Evolutionary conservation across 2,797 vertebrate species (phyloP), one percentile per base, ranked within the genome.

Genomic region (Momotus momota): DNA sequence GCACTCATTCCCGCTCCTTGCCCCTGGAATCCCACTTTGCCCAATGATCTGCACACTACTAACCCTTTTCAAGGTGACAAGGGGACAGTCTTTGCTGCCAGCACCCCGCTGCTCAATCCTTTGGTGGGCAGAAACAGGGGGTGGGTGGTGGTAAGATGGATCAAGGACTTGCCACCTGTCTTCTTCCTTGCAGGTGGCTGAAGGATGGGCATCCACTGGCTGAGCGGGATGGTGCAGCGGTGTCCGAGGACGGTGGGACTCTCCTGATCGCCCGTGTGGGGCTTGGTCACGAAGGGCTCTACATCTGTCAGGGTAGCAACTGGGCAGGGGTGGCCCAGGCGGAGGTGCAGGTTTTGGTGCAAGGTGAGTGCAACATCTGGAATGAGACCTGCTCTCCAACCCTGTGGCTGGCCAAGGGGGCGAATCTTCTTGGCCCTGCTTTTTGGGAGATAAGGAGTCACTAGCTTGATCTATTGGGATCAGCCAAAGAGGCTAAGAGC

Each of bases 281-380:
- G 61, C 80, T 80, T 7, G 38, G 9, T 5, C 97, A 98, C 0
- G 64, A 86, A 0, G 98, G 98, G 35, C 96, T 96, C 81, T 98
- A 98, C 0, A 1, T 87, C 74, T 98, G 98, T 79, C 97, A 97
- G 87, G 98, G 97, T 67, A 97, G 96, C 69, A 98, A 62, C 2
- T 54, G 89, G 49, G 98, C 97, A 1, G 98, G 98, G 27, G 92
- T 94, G 3, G 91, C 96, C 1, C 95, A 96, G 64, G 97, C 96
- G 0, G 96, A 97, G 78, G 97, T 98, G 94, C 95, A 97, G 81
- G 69, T 98, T 51, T 90, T 46, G 0, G 98, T 98, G 48, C 97
- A 98, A 1, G 97, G 98, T 98, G 93, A 98, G 97, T 0, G 2
- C 60, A 77, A 22, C 14, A 97, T 1, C 22, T 38, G 43, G 7